Conservation (phyloP, 1,140 invertebrate genomes). For the Onthophagus taurus region DNA sequence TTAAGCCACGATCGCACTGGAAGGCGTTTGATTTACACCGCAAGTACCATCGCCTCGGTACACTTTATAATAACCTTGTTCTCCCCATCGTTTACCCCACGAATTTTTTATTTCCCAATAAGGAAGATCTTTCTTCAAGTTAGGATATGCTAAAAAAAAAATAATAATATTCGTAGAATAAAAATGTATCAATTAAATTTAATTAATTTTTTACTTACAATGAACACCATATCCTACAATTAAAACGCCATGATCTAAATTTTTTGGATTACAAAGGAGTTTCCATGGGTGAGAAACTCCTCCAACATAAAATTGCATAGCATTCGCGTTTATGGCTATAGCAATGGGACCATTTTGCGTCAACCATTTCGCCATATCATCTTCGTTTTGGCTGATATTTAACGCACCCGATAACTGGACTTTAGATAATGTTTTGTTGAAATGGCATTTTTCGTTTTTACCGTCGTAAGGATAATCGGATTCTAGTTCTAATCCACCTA, state of each 20-base stretch:
- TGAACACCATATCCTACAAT: slow-evolving; percentile 87
- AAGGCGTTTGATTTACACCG: slow-evolving; percentile 85
- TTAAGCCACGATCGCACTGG: slow-evolving; percentile 64
- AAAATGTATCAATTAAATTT: background rate
- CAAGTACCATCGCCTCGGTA: slow-evolving; percentile 93
- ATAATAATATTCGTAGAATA: background rate
- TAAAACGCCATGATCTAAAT: slow-evolving; percentile 84
- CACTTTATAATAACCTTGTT: slow-evolving; percentile 89
- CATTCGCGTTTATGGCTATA: slow-evolving; percentile 95
- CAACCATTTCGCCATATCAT: slow-evolving; percentile 88
- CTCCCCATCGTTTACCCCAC: slow-evolving; percentile 81
- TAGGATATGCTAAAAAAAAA: slow-evolving; percentile 56
- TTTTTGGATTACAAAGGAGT: slow-evolving; percentile 70
- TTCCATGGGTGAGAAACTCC: slow-evolving; percentile 94
- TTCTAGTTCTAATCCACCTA: slow-evolving; percentile 89
- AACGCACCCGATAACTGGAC: slow-evolving; percentile 76
- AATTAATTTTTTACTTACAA: slow-evolving; percentile 42
- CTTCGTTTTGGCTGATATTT: slow-evolving; percentile 85
- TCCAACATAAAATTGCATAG: slow-evolving; percentile 96
- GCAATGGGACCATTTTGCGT: slow-evolving; percentile 89
- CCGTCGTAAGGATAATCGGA: slow-evolving; percentile 88
- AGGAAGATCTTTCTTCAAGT: slow-evolving; percentile 73
- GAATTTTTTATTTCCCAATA: slow-evolving; percentile 94
- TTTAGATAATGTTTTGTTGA: slow-evolving; percentile 54
- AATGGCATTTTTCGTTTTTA: slow-evolving; percentile 68